These are phyloP conservation scores for Callinectes sapidus DNA, from an alignment of 2,888 invertebrate species.

Conservation along the genomic window DNA sequence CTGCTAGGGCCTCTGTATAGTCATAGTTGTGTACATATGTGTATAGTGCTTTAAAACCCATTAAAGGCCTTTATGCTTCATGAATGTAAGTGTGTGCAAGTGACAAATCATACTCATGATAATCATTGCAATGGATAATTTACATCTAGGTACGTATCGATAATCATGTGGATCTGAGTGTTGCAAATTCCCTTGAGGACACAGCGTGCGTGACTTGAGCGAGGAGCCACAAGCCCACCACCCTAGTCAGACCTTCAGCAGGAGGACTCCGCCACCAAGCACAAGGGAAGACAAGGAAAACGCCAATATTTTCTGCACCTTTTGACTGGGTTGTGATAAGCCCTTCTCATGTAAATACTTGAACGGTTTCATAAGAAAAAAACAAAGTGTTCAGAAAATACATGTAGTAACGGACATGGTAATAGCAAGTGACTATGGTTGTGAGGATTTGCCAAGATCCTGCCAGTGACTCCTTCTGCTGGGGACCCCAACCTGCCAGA, in stretches of 20 bases:
- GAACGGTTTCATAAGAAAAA: slow-evolving; percentile 18
- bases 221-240: slow-evolving; percentile 56
- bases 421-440: slow-evolving; percentile 25
- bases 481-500: slow-evolving; percentile 44
- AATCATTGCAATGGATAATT: slow-evolving; percentile 67
- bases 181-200: slow-evolving; percentile 38
- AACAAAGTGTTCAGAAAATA: slow-evolving; percentile 18
- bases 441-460: slow-evolving; percentile 40
- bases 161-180: slow-evolving; percentile 52
- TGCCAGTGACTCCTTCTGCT: slow-evolving; percentile 46
- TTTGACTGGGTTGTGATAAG: slow-evolving; percentile 25
- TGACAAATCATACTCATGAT: slow-evolving; percentile 64
- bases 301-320: slow-evolving; percentile 27
- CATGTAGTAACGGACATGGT: slow-evolving; percentile 20
- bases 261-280: slow-evolving; percentile 51
- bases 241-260: slow-evolving; percentile 67
- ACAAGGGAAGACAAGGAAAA: slow-evolving; percentile 29
- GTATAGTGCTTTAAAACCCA: slow-evolving; percentile 71
- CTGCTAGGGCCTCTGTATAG: slow-evolving; percentile 69
- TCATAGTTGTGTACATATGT: slow-evolving; percentile 66
- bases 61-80: slow-evolving; percentile 71
- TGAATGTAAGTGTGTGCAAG: slow-evolving; percentile 68
- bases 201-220: slow-evolving; percentile 44
- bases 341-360: slow-evolving; percentile 34
- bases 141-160: slow-evolving; percentile 47